Conservation (phyloP, 1,140 invertebrate genomes). For the Mesaphorura yosii region DNA sequence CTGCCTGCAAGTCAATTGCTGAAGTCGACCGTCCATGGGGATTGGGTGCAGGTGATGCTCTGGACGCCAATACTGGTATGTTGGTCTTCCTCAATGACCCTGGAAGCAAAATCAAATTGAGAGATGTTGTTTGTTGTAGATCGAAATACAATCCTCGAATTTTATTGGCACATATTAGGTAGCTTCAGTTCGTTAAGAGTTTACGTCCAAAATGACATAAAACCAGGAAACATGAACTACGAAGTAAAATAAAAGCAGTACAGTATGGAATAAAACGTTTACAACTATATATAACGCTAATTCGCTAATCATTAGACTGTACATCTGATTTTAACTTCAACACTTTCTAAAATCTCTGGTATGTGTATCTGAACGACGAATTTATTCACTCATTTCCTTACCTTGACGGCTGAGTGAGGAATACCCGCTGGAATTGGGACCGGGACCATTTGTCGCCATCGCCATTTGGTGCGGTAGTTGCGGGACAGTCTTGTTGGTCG, state of each 20-base stretch:
- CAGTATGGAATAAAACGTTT: too few relatives aligned
- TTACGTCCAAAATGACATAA: too few relatives aligned
- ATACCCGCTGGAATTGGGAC: not conserved
- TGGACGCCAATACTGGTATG: slow-evolving; percentile 26
- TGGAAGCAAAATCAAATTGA: slow-evolving; percentile 5
- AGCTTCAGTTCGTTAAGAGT: too few relatives aligned
- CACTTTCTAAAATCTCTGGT: too few relatives aligned
- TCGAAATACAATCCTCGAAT: not conserved
- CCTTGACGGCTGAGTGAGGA: slow-evolving; percentile 23
- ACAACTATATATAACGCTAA: too few relatives aligned
- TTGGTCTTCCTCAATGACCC: slow-evolving; percentile 23
- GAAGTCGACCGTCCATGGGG: slow-evolving; percentile 24
- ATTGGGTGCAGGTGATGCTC: slow-evolving; percentile 19
- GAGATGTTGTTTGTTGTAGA: not conserved
- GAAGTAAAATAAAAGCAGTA: too few relatives aligned
- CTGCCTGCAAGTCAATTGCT: slow-evolving; percentile 30
- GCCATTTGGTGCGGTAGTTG: not conserved
- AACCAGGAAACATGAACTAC: too few relatives aligned
- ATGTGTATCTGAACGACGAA: too few relatives aligned
- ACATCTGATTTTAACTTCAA: too few relatives aligned
- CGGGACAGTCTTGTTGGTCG: not conserved
- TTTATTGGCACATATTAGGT: too few relatives aligned
- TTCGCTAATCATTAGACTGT: too few relatives aligned
- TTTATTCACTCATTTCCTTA: not conserved
- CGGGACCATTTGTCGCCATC: not conserved